phyloP scores from a whole-genome alignment of 1,140 invertebrate species.

The Thaumetopoea pityocampa region DNA sequence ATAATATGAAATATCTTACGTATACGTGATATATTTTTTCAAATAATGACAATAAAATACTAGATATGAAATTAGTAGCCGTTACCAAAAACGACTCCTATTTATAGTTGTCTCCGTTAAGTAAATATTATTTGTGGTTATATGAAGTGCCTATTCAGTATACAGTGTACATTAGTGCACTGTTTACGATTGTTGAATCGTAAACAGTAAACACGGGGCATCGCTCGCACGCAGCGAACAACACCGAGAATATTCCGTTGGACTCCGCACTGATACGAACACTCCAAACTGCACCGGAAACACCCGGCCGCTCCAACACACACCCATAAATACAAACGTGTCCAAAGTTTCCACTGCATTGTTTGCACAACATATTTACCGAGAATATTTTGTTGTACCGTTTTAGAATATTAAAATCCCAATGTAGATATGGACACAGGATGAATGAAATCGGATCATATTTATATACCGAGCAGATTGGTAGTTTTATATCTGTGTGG shows the following conservation, averaged over 20 bases:
- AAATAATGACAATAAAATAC: conserved; percentile 1
- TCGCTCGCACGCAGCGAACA: conserved; percentile 33
- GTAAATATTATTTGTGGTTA: conserved; percentile 11
- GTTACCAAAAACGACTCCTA: conserved; percentile 1
- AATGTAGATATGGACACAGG: too few species aligned
- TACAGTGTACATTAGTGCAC: too few species aligned
- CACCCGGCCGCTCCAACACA: conserved; percentile 32
- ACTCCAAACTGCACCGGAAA: conserved; percentile 39
- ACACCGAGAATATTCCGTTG: conserved; percentile 57
- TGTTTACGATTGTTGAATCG: conserved; percentile 12
- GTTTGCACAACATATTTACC: conserved; percentile 16
- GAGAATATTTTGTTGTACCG: conserved; percentile 4
- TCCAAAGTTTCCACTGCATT: conserved; percentile 19
- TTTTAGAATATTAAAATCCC: too few species aligned
- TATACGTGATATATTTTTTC: too few species aligned
- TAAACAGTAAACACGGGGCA: conserved; percentile 51
- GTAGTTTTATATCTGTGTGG: too few species aligned
- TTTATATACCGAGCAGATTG: too few species aligned
- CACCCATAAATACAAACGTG: conserved; percentile 31
- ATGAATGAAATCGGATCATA: too few species aligned
- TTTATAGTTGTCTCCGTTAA: conserved; percentile 6
- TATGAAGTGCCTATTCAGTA: conserved; percentile 7
- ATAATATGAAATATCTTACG: conserved; percentile 5
- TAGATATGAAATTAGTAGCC: conserved; percentile 3
- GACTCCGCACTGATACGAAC: conserved; percentile 40